Evolutionary conservation across 1,140 invertebrate genomes (phyloP), one percentile per base, ranked within the genome.

Genomic region (Papilio dardanus): DNA sequence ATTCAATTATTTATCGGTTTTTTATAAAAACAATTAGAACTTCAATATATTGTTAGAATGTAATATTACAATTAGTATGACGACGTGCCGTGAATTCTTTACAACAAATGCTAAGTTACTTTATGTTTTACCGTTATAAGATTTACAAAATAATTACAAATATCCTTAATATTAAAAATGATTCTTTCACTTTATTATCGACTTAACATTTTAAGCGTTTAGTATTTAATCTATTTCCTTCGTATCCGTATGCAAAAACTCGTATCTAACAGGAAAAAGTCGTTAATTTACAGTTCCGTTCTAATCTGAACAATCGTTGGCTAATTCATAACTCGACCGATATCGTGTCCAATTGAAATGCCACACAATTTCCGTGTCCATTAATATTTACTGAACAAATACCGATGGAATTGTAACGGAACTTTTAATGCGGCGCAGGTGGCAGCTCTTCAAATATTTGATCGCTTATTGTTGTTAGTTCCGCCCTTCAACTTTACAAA

Each of bases 371-470:
- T 62, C 54, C 54, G 21, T 28, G 54, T 62, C 54, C 54, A 62
- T 62, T 62, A 62, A 62, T 62, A 62, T 62, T 62, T 62, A 62
- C 54, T 62, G 54, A 62, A 62, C 24, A 62, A 62, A 62, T 62
- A 62, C 24, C 54, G 54, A 62, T 8, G 54, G 10, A 62, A 62
- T 62, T 62, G 54, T 62, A 62, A 62, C 54, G 24, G 54, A 62
- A 28, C 54, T 62, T 62, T 5, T 62, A 3, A 62, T 62, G 54
- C 19, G 21, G 50, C 50, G 50, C 54, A 62, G 54, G 54, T 62
- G 54, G 54, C 54, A 21, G 50, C 21, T 62, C 24, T 62, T 62
- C 54, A 62, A 62, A 62, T 62, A 62, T 62, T 62, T 62, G 54
- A 62, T 62, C 3, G 54, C 21, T 62, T 62, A 62, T 62, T 62